Conservation (phyloP, 1,140 invertebrate species). For the Diprion similis region DNA sequence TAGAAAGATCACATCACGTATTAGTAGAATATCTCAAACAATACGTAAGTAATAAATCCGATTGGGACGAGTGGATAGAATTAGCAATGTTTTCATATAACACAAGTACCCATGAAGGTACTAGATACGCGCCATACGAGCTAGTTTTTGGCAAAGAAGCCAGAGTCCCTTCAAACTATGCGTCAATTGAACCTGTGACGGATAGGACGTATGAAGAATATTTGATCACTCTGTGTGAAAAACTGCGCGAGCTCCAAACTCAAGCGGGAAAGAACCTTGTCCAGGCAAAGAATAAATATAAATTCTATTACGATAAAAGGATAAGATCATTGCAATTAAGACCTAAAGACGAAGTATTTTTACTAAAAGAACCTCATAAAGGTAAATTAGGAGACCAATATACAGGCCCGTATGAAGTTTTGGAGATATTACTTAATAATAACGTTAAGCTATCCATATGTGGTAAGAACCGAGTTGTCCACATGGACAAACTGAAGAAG, state of each 20-base stretch:
- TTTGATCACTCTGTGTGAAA: neutral
- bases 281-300: neutral
- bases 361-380: neutral
- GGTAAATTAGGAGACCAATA: neutral
- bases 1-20: constrained; percentile 16
- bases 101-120: constrained; percentile 36
- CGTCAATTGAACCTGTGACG: too few species aligned
- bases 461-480: constrained; percentile 11
- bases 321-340: neutral
- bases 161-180: neutral
- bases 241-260: neutral
- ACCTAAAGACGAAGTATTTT: constrained; percentile 10
- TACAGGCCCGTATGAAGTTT: constrained; percentile 1
- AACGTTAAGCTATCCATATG: neutral
- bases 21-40: too few species aligned
- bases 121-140: constrained; percentile 25
- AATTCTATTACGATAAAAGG: constrained; percentile 13
- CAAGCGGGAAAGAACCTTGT: constrained; percentile 6
- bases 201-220: constrained; percentile 7
- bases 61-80: constrained; percentile 46
- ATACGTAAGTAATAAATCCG: constrained; percentile 29
- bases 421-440: neutral
- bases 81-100: constrained; percentile 28
- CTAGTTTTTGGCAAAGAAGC: constrained; percentile 18
- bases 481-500: too few species aligned